These are phyloP conservation scores for Sceloporus tristichus DNA, from an alignment of 2,113 vertebrate species.

Conservation along the genomic window DNA sequence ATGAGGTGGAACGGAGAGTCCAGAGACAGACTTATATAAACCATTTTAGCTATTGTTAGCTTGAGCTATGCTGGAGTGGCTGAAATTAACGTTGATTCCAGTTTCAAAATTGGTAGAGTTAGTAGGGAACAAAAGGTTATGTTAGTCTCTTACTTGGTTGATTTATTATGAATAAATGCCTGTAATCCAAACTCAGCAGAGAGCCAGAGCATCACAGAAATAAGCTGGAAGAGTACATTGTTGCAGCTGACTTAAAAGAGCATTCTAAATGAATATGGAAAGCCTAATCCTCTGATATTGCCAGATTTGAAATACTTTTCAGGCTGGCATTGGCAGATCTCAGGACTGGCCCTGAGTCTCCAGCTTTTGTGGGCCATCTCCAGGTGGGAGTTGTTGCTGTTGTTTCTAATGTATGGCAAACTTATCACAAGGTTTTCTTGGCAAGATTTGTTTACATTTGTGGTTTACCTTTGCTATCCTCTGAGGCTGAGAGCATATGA, in stretches of 20 bases:
- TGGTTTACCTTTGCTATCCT: too few relatives aligned
- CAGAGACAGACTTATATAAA: too few relatives aligned
- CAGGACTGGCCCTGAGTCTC: too few relatives aligned
- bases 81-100: background rate
- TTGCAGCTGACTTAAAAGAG: background rate
- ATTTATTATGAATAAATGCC: background rate
- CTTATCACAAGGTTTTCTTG: too few relatives aligned
- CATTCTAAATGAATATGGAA: background rate
- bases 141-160: background rate
- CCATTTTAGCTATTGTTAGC: too few relatives aligned
- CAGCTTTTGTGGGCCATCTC: too few relatives aligned
- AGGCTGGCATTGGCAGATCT: too few relatives aligned
- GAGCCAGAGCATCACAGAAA: background rate
- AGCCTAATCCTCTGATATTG: background rate
- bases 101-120: background rate
- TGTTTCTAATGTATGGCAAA: too few relatives aligned
- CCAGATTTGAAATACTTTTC: background rate
- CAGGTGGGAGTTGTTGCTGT: too few relatives aligned
- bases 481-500: too few relatives aligned
- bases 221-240: background rate
- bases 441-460: too few relatives aligned
- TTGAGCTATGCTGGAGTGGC: background rate
- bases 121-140: slow-evolving; percentile 3
- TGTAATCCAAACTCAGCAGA: background rate
- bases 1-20: too few relatives aligned